Evolutionary conservation across 2,113 vertebrate genomes (phyloP).

Genomic region (Gavia stellata): DNA sequence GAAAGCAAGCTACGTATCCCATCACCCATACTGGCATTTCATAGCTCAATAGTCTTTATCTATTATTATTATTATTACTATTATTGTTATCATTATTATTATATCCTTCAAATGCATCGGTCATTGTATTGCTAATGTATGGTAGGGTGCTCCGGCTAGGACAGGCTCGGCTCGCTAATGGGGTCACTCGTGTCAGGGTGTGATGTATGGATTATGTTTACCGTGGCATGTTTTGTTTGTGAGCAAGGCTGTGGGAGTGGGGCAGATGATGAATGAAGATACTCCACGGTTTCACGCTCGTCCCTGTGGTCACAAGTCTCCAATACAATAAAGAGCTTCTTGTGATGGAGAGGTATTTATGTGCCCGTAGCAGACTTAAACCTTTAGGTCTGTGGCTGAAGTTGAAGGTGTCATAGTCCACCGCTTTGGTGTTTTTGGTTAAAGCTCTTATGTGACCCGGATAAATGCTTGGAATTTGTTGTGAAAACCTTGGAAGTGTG

Average conservation of each 20-base stretch:
- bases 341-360: conserved; percentile 20
- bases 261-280: conserved; percentile 82
- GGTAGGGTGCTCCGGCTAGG: conserved; percentile 17
- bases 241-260: conserved; percentile 67
- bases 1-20: background rate
- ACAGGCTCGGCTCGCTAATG: conserved; percentile 50
- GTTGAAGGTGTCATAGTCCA: background rate
- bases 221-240: conserved; percentile 77
- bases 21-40: background rate
- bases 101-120: background rate
- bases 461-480: conserved; percentile 3
- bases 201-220: conserved; percentile 88
- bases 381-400: conserved; percentile 3
- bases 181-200: conserved; percentile 63
- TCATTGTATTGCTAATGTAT: conserved; percentile 1
- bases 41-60: background rate
- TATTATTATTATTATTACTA: background rate
- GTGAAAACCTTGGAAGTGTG: background rate
- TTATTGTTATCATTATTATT: background rate
- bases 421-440: background rate
- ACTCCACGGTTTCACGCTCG: conserved; percentile 65
- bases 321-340: conserved; percentile 6
- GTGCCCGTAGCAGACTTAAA: background rate
- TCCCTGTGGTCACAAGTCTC: conserved; percentile 71
- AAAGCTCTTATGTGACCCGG: background rate